Base-by-base conservation (phyloP, 2,113 vertebrate species). In the Poecilia latipinna region DNA sequence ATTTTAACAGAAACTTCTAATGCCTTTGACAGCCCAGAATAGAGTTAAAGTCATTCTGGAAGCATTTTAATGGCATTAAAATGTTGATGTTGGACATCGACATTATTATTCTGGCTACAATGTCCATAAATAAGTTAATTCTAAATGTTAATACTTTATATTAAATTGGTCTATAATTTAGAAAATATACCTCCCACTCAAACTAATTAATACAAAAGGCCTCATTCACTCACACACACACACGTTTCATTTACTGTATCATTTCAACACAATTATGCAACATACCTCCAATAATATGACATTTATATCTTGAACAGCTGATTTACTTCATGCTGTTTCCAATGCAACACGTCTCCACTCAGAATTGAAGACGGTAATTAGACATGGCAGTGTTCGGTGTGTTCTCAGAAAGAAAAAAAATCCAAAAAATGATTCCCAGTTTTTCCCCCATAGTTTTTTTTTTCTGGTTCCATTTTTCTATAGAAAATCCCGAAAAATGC, bases 391-490 rank as follows among this genome's bases (percentile, higher is more conserved):
- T 2, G 51, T 17, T 2, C 6, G 24, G 8, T 24, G 51, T n/a
- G 19, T 57, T n/a, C 17, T 57, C 19, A 42, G 12, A 4, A 39
- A 22, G 51, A 24, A 2, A n/a, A 24, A 57, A n/a, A 3, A n/a
- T 8, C 22, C 22, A 11, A 37, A 37, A 54, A 54, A n/a, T n/a
- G 22, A 54, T 54, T 54, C 1, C 7, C 5, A 3, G 8, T 54
- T 54, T 24, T 54, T 54, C 6, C 51, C 22, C 51, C 2, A 26
- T 26, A 26, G 26, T 26, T 26, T 26, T 26, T 26, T 26, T 26
- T 26, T 26, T 26, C 26, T 26, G 26, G 26, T 26, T 71, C 22
- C 35, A 26, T 64, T 77, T 75, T 68, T 28, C 44, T 51, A 65
- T 31, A 15, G 62, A 33, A n/a, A 68, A 63, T 26, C 26, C 2